Percentiles rank a stretch among this genome's conserved stretches.
Evolutionary conservation across 2,113 vertebrate genomes (phyloP).

Genomic region (Amphiprion percula): DNA sequence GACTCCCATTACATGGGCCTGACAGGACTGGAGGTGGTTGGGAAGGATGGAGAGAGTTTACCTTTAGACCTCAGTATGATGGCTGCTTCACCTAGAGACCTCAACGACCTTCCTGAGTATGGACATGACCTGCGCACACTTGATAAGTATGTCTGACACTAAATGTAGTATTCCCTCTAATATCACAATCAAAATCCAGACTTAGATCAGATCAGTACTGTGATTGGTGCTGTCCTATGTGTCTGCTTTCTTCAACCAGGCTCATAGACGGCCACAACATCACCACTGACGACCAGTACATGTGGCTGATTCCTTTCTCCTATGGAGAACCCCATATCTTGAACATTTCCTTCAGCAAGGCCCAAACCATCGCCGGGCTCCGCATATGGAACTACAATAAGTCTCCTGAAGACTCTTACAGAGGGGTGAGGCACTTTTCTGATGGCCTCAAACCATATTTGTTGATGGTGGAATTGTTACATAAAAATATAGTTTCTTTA

Average conservation of each 20-base stretch:
- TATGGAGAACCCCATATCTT: slow-evolving; percentile 89
- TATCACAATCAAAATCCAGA: background rate
- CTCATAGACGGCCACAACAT: slow-evolving; percentile 94
- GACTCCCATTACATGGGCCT: slow-evolving; percentile 93
- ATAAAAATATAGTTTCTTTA: background rate
- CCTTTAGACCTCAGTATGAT: slow-evolving; percentile 87
- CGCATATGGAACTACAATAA: slow-evolving; percentile 99
- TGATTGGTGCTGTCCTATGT: background rate
- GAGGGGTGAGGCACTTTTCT: slow-evolving; percentile 89
- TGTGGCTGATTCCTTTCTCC: slow-evolving; percentile 97
- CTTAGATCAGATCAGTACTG: background rate
- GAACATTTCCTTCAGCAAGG: slow-evolving; percentile 86
- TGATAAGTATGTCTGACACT: slow-evolving; percentile 88
- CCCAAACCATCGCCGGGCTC: slow-evolving; percentile 90
- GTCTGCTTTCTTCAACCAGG: slow-evolving; percentile 76
- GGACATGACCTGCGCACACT: slow-evolving; percentile 88
- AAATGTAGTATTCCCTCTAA: background rate
- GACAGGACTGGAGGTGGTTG: slow-evolving; percentile 94
- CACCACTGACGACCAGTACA: slow-evolving; percentile 92
- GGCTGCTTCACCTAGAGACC: slow-evolving; percentile 89
- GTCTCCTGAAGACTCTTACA: slow-evolving; percentile 96
- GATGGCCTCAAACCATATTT: background rate
- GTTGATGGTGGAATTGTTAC: background rate
- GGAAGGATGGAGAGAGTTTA: slow-evolving; percentile 88
- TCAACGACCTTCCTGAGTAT: slow-evolving; percentile 92